Conservation (phyloP, 2,113 vertebrate genomes). For the Nothocercus julius region DNA sequence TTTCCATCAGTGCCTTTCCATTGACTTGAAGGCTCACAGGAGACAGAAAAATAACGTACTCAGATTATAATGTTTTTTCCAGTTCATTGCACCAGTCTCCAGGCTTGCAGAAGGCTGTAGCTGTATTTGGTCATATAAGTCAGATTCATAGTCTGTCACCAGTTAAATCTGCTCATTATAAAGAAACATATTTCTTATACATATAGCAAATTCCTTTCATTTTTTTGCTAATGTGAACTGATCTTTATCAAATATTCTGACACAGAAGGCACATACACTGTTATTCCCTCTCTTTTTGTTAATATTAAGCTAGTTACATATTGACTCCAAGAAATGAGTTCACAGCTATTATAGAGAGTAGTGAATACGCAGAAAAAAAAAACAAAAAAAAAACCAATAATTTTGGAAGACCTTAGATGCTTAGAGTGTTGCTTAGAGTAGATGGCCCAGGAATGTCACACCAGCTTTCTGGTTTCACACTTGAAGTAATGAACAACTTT, state of each 20-base stretch:
- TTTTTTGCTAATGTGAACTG: neutral
- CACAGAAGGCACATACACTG: neutral
- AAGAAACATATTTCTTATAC: neutral
- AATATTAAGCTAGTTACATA: neutral
- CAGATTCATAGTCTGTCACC: slow-evolving; percentile 5
- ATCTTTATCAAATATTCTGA: slow-evolving; percentile 6
- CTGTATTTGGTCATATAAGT: neutral
- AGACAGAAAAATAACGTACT: slow-evolving; percentile 27
- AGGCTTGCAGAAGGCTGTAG: neutral
- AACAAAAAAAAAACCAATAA: neutral
- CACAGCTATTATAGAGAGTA: neutral
- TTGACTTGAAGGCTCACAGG: slow-evolving; percentile 19
- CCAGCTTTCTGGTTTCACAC: neutral
- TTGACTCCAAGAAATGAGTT: neutral
- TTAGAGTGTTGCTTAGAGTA: neutral
- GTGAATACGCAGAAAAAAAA: accelerated
- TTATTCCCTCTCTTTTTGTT: neutral
- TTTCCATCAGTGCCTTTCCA: slow-evolving; percentile 49
- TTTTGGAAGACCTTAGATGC: neutral
- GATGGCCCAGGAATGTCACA: neutral
- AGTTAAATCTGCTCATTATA: neutral
- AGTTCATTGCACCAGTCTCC: slow-evolving; percentile 30
- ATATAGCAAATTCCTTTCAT: slow-evolving; percentile 26
- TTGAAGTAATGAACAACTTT: neutral
- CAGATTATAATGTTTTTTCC: slow-evolving; percentile 47